Percentiles rank a stretch among this genome's conserved stretches.
phyloP scores from a whole-genome alignment of 2,888 invertebrate genomes.

The Caradrina kadenii region DNA sequence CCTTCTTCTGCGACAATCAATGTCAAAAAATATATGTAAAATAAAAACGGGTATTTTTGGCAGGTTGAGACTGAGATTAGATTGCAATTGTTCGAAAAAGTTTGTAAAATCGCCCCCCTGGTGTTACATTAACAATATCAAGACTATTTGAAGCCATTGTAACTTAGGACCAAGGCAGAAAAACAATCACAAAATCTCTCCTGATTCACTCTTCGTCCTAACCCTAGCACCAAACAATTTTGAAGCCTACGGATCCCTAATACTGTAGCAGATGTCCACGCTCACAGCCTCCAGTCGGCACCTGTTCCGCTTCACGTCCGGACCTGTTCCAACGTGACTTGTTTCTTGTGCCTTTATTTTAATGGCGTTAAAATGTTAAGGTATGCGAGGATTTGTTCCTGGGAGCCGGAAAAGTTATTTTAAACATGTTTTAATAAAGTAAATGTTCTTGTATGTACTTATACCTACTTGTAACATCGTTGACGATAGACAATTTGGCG shows the following conservation, averaged over 20 bases:
- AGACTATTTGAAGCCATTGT: no score
- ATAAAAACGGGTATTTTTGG: no score
- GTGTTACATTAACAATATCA: no score
- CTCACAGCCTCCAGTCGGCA: slow-evolving; percentile 48
- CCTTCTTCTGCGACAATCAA: no score
- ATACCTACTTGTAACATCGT: background rate
- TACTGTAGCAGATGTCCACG: slow-evolving; percentile 49
- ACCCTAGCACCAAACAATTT: background rate
- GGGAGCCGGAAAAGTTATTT: background rate
- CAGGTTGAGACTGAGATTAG: no score
- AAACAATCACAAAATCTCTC: background rate
- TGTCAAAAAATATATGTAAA: no score
- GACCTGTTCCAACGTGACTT: slow-evolving; percentile 47
- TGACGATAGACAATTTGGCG: background rate
- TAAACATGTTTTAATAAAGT: background rate
- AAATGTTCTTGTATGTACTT: background rate
- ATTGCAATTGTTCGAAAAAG: no score
- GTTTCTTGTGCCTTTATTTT: slow-evolving; percentile 41
- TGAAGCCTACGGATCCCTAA: slow-evolving; percentile 33
- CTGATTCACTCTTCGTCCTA: background rate
- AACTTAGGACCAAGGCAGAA: background rate
- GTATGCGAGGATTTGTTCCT: background rate
- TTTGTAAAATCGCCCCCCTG: no score
- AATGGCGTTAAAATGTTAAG: slow-evolving; percentile 19
- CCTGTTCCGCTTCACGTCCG: slow-evolving; percentile 55